Evolutionary conservation across 2,888 invertebrate genomes (phyloP), one percentile per base, ranked within the genome.

Genomic region (Kryphioiulus occultus): DNA sequence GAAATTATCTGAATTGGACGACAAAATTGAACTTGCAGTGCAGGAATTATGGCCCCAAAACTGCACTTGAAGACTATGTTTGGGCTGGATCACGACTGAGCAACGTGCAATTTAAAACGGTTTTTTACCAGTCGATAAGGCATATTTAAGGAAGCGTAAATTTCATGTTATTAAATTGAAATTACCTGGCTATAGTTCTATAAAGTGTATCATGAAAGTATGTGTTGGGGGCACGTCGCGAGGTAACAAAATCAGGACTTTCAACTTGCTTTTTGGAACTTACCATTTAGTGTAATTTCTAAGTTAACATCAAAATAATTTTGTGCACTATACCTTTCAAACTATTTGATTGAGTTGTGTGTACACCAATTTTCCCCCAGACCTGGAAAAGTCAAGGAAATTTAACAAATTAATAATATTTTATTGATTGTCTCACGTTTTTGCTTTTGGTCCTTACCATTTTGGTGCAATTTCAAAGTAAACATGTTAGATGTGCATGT

Each of bases 151-250:
- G 26, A 15, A 78, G 15, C 12, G 78, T 26, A 30, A 78, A 78
- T 78, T 78, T 78, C 78, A 78, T 30, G 78, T 30, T 78, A 78
- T 78, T 78, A 78, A 78, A 78, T 78, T 78, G 78, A 78, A 78
- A 78, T 78, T 78, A 78, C 30, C 78, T 30, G 78, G 30, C 78
- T 78, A 26, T 30, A 78, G 30, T 30, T 78, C 78, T 78, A 30
- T 78, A 26, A 78, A 78, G 30, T 78, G 78, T 78, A 78, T 78
- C 78, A 78, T 78, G 30, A 15, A 30, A 78, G 26, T 30, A 26
- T 78, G 15, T 30, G 78, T 26, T 26, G 78, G 78, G 68, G 68
- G 22, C 26, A 78, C 30, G 26, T 78, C 10, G 78, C 26, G 15
- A 78, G 78, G 78, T 1, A 78, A 78, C 26, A 68, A 26, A 15